Conservation (phyloP, 2,797 vertebrate species). For the Enteromius afrohamiltoni region DNA sequence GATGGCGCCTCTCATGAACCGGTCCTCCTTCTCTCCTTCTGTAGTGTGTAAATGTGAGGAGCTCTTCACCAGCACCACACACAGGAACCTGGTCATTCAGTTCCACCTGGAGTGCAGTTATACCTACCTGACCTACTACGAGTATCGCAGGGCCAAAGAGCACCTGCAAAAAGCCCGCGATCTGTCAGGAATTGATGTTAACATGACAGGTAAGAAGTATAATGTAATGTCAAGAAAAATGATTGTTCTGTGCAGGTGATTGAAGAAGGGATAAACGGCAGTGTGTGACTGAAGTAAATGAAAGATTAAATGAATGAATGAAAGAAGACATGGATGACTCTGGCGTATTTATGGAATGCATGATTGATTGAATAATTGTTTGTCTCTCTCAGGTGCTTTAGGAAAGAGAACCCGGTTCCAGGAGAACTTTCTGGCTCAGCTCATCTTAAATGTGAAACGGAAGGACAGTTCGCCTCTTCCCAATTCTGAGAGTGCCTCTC, state of each 20-base stretch:
- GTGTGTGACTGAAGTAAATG: background rate
- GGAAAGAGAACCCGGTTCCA: conserved; percentile 97
- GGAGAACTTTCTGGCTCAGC: conserved; percentile 90
- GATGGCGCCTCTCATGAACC: background rate
- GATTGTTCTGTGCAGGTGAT: background rate
- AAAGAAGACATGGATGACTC: background rate
- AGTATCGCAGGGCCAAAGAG: conserved; percentile 87
- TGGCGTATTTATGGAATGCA: background rate
- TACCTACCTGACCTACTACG: conserved; percentile 86
- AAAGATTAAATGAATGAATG: background rate
- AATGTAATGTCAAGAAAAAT: background rate
- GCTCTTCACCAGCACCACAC: conserved; percentile 71
- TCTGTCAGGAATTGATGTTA: conserved; percentile 81
- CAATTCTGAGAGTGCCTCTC: conserved; percentile 64
- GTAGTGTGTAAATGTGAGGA: conserved; percentile 75
- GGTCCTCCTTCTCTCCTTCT: background rate
- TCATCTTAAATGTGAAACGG: conserved; percentile 87
- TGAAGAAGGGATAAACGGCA: background rate
- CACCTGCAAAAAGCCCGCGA: conserved; percentile 82
- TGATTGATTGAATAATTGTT: conserved; percentile 50
- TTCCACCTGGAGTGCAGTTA: conserved; percentile 93
- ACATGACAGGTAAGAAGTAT: conserved; percentile 80
- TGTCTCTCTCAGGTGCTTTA: conserved; percentile 82
- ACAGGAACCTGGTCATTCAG: conserved; percentile 81
- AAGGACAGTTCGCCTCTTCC: conserved; percentile 65